Evolutionary conservation across 2,797 vertebrate genomes (phyloP).

Genomic region (Acrocephalus scirpaceus): DNA sequence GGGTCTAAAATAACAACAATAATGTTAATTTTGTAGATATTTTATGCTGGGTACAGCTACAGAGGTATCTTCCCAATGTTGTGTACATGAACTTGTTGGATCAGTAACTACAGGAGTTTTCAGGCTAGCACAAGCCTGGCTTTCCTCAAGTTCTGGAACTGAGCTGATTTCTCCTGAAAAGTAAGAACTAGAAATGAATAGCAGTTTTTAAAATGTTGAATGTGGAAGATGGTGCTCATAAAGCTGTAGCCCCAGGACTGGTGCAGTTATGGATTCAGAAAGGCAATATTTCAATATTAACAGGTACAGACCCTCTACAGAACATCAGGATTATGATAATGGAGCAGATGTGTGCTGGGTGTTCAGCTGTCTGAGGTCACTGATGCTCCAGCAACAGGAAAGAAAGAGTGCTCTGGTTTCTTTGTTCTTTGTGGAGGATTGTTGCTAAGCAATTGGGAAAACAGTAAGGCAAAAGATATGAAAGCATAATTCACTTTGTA

Average conservation of each 20-base stretch:
- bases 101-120: neutral
- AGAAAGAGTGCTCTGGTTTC: neutral
- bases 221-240: neutral
- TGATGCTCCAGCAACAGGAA: constrained; percentile 11
- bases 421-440: constrained; percentile 29
- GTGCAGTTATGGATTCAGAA: neutral
- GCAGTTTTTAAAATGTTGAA: neutral
- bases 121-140: neutral
- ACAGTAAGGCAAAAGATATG: constrained; percentile 58
- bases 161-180: neutral
- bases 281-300: constrained; percentile 15
- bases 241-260: neutral
- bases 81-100: accelerated
- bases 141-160: neutral
- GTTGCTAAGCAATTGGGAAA: constrained; percentile 76
- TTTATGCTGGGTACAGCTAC: neutral
- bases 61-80: neutral
- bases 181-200: neutral
- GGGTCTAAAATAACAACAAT: neutral
- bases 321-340: constrained; percentile 29
- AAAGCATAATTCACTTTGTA: constrained; percentile 75
- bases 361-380: neutral
- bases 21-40: neutral
- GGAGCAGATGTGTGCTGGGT: neutral
- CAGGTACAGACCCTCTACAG: neutral